A percentile compares a stretch with the other conserved stretches of the same genome.
Evolutionary conservation across 2,113 vertebrate species (phyloP).

Genomic region (Manacus vitellinus): DNA sequence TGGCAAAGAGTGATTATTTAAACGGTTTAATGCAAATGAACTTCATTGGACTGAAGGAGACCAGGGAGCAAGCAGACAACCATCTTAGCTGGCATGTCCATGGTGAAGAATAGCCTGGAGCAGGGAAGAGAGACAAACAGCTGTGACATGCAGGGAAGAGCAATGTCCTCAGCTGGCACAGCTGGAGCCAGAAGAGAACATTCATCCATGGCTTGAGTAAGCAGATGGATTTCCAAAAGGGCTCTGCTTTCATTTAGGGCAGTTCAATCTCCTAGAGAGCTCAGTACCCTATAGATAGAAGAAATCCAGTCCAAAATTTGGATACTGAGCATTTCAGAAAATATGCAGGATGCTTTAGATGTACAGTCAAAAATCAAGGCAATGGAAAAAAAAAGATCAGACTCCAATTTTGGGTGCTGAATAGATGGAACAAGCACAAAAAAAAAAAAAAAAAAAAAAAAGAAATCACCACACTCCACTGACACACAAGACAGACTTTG

Average conservation of each 20-base stretch:
- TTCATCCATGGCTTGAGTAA: background rate
- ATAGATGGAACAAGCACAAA: background rate
- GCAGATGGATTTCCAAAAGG: constrained; percentile 49
- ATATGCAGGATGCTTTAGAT: background rate
- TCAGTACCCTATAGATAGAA: background rate
- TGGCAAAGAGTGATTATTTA: background rate
- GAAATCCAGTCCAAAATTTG: background rate
- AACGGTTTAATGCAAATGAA: background rate
- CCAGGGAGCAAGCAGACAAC: background rate
- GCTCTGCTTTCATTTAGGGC: constrained; percentile 26
- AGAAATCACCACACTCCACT: background rate
- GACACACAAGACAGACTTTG: background rate
- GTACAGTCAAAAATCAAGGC: background rate
- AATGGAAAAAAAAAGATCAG: background rate
- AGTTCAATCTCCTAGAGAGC: background rate
- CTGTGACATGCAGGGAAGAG: background rate
- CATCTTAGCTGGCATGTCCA: background rate
- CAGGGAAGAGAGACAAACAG: background rate
- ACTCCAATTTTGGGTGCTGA: background rate
- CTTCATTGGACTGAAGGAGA: background rate
- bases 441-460: background rate
- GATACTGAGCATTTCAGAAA: background rate
- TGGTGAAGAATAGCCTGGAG: background rate
- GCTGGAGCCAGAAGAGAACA: constrained; percentile 34
- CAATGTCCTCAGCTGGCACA: constrained; percentile 30